A percentile compares a stretch with the other conserved stretches of the same genome.
These are phyloP conservation scores for Anseranas semipalmata DNA, from an alignment of 2,113 vertebrate species.

Conservation along the genomic window DNA sequence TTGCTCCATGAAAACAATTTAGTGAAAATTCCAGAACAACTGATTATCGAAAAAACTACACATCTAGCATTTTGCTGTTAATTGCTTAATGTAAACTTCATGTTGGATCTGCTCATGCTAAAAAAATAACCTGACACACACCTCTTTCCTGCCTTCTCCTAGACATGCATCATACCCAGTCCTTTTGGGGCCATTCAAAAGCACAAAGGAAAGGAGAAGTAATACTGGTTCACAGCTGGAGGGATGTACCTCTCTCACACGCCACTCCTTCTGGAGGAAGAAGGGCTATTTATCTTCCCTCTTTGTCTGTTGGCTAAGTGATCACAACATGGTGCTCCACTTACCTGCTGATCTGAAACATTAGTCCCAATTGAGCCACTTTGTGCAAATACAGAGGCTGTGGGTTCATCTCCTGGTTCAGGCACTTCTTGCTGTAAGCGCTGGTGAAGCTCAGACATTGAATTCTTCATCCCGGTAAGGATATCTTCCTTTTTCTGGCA, in stretches of 20 bases:
- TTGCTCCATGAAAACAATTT: neutral
- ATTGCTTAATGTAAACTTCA: neutral
- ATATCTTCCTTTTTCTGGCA: constrained; percentile 78
- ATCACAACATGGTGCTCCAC: neutral
- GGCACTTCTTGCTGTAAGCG: constrained; percentile 57
- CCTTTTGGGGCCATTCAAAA: neutral
- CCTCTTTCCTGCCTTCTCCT: neutral
- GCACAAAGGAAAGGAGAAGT: neutral
- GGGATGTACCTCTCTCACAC: neutral
- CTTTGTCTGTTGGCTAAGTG: neutral
- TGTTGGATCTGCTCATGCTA: neutral
- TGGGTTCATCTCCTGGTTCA: constrained; percentile 44
- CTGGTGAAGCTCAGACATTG: constrained; percentile 71
- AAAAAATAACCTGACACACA: neutral
- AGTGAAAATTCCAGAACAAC: neutral
- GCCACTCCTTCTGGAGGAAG: constrained; percentile 11
- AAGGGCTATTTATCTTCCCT: neutral
- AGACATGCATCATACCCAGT: neutral
- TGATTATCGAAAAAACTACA: neutral
- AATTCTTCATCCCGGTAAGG: constrained; percentile 59
- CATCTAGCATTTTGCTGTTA: neutral
- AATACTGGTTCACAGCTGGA: neutral
- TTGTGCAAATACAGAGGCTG: neutral
- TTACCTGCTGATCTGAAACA: constrained; percentile 65
- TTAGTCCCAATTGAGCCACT: neutral